These are phyloP conservation scores for Ispidina picta DNA, from an alignment of 2,797 vertebrate species.

Conservation along the genomic window DNA sequence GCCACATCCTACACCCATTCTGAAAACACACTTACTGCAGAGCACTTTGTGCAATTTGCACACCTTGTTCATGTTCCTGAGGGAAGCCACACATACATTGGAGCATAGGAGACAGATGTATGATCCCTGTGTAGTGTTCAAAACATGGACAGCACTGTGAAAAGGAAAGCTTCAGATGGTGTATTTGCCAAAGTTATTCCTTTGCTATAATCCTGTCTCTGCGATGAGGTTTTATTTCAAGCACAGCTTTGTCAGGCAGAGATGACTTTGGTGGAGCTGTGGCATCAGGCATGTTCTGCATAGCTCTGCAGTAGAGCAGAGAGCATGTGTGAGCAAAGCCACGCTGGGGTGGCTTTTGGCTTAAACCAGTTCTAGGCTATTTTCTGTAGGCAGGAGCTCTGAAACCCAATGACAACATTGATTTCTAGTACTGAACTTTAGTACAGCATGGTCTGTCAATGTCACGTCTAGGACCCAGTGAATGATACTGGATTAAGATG, in stretches of 20 bases:
- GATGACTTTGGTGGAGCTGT: background rate
- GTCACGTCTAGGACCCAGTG: background rate
- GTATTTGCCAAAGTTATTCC: background rate
- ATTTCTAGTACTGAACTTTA: background rate
- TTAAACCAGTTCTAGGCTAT: background rate
- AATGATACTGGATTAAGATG: background rate
- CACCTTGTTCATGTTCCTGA: background rate
- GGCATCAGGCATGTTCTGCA: background rate
- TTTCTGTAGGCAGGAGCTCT: background rate
- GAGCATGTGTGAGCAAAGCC: background rate
- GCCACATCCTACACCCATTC: background rate
- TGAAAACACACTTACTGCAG: background rate
- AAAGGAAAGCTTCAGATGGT: background rate
- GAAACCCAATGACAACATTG: background rate
- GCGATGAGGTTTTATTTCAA: background rate
- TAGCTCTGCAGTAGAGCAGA: background rate
- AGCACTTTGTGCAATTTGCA: background rate
- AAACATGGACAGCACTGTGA: background rate
- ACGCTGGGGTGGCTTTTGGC: background rate
- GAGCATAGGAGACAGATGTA: background rate
- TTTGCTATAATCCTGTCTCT: background rate
- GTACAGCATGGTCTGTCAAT: background rate
- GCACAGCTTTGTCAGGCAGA: background rate
- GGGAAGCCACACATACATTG: background rate
- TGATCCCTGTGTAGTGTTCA: background rate